phyloP scores from a whole-genome alignment of 2,797 vertebrate species.

The Sebastes minor region DNA sequence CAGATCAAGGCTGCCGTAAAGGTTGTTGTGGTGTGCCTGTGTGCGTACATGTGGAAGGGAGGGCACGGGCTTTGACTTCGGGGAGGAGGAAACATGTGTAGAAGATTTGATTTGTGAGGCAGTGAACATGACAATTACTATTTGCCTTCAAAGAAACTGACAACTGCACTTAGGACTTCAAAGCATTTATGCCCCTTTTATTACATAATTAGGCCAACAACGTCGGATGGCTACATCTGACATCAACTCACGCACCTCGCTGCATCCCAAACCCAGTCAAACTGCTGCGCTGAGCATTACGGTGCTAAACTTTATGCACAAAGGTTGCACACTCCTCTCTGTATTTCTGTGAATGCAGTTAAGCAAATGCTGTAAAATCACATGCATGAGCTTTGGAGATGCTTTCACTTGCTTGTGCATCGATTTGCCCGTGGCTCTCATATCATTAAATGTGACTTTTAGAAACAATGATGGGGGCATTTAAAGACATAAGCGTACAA shows the following conservation, averaged over 20 bases:
- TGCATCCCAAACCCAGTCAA: conserved; percentile 5
- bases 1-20: conserved; percentile 68
- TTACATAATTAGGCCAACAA: conserved; percentile 77
- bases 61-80: conserved; percentile 38
- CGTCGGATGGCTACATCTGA: conserved; percentile 62
- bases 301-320: neutral
- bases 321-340: neutral
- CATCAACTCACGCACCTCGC: conserved; percentile 60
- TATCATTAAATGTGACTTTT: conserved; percentile 39
- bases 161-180: conserved; percentile 82
- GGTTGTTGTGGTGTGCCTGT: conserved; percentile 38
- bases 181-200: conserved; percentile 80
- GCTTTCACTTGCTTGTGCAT: conserved; percentile 16
- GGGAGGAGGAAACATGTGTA: conserved; percentile 75
- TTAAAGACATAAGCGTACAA: conserved; percentile 50
- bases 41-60: conserved; percentile 7
- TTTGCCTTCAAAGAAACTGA: conserved; percentile 82
- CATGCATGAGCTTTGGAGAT: neutral
- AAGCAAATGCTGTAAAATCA: conserved; percentile 7
- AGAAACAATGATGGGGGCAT: conserved; percentile 42
- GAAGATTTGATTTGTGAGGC: conserved; percentile 81
- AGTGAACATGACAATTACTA: conserved; percentile 83
- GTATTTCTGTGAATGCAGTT: neutral
- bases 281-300: neutral
- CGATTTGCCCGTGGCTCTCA: conserved; percentile 22